Evolutionary conservation across 2,888 invertebrate genomes (phyloP).

Genomic region (Eilema caniola): DNA sequence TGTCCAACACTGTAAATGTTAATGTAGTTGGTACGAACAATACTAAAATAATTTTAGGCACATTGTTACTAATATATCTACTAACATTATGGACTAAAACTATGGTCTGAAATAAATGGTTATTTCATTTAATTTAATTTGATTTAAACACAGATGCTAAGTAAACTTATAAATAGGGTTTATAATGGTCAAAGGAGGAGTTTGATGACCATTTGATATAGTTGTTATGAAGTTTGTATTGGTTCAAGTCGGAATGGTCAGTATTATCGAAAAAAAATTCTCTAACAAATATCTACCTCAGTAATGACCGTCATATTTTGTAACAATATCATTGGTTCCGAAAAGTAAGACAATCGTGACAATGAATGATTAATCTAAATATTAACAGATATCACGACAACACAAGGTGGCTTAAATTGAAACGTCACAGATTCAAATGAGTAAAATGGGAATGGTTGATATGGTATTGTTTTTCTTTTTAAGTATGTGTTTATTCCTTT

Average conservation of each 20-base stretch:
- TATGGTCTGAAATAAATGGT: too few relatives aligned
- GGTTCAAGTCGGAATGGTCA: conserved; percentile 3
- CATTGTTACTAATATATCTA: too few relatives aligned
- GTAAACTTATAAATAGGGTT: background rate
- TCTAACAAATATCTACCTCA: background rate
- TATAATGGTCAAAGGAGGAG: background rate
- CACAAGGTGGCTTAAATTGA: background rate
- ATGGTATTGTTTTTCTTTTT: too few relatives aligned
- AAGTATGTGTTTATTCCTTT: too few relatives aligned
- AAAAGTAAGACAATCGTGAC: background rate
- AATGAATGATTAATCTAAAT: conserved; percentile 4
- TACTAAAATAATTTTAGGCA: too few relatives aligned
- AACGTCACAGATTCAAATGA: background rate
- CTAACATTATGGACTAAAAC: too few relatives aligned
- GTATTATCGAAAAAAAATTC: conserved; percentile 6
- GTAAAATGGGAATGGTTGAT: too few relatives aligned
- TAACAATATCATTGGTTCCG: background rate
- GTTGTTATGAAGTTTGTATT: conserved; percentile 7
- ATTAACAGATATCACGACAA: background rate
- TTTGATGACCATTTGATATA: background rate
- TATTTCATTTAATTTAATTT: too few relatives aligned
- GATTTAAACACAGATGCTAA: conserved; percentile 27
- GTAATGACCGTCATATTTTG: conserved; percentile 9
- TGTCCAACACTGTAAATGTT: too few relatives aligned
- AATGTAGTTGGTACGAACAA: too few relatives aligned